Evolutionary conservation across 23 tunicate species (phyloP), one percentile per base, ranked within the genome.

Genomic region (Ascidia mentula): DNA sequence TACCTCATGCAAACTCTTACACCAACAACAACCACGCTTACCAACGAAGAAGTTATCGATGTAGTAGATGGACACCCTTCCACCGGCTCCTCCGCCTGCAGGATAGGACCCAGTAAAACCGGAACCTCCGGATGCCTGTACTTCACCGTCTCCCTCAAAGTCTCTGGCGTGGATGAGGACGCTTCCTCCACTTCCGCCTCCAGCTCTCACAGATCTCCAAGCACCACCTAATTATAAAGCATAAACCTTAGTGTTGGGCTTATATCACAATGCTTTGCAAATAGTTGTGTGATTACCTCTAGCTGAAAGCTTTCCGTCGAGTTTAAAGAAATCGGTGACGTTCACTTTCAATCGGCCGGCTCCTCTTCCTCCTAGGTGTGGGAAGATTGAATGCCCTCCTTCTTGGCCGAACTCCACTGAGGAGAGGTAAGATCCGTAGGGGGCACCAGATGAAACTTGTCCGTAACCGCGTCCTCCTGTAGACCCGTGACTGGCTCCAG

Each of bases 111-210:
- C n/a, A 77, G 38, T 77, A 0, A 32, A 77, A 20, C 81, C 81
- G n/a, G 40, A 45, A 0, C 81, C 81, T 17, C 81, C 81, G 35
- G 81, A 45, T 15, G 71, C 38, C 22, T 77, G 72, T 31, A 77
- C 70, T 1, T 17, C 45, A 33, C 81, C 81, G 31, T 45, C 81
- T 34, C 81, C 81, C 22, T 77, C 81, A 8, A 77, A 45, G n/a
- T 77, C 81, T 7, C 33, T 34, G 17, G 81, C 32, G 31, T 77
- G 70, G 15, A 77, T 77, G 38, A 37, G 38, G 32, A 77, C 32
- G 70, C 81, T 77, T 9, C 81, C 81, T 45, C 81, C 81, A 77
- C 81, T 77, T 28, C 81, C 81, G 35, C 81, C 81, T 45, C 81
- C 81, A 45, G 81, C 81, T 24, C 70, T 45, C 38, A 59, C 81